Evolutionary conservation across 2,113 vertebrate genomes (phyloP), one percentile per base, ranked within the genome.

Genomic region (Pandion haliaetus): DNA sequence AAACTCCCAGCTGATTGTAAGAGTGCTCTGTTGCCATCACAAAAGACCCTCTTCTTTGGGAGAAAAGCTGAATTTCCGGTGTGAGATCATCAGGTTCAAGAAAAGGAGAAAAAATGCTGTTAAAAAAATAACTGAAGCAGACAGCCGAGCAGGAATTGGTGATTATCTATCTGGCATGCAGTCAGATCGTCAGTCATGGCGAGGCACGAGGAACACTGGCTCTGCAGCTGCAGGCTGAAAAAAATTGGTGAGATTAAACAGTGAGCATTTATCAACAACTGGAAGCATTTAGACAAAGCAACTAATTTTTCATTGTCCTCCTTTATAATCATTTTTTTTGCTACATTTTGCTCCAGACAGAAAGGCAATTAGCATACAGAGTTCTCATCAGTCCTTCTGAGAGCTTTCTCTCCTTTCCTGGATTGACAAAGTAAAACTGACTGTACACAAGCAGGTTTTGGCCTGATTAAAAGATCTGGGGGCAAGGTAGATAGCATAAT

Each of bases 1-100:
- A 97, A 98, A 98, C 96, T 98, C 97, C 96, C 95, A 98, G 97
- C 93, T 97, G 87, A 97, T 97, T 98, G 98, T 98, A 98, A 99
- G 97, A 97, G 97, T 96, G 97, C 98, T 99, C 98, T 99, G 98
- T 98, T 98, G 92, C 95, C 86, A 86, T 97, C 95, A 98, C 99
- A 99, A 99, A 98, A 98, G 98, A 96, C 96, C 95, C 98, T 98
- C 98, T 99, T 99, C 96, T 98, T 97, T 96, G 74, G 97, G 97
- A 97, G 82, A 97, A 98, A 98, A 98, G 95, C 97, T 84, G 96
- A 97, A 98, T 98, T 99, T 99, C 99, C 98, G 98, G 98, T 98
- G 94, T 98, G 98, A 98, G 98, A 98, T 99, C 98, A 98, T 96
- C 98, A 98, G 97, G 98, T 98, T 98, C 97, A 97, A 98, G 98